These are phyloP conservation scores for Atta cephalotes DNA, from an alignment of 1,140 invertebrate species.

Conservation along the genomic window DNA sequence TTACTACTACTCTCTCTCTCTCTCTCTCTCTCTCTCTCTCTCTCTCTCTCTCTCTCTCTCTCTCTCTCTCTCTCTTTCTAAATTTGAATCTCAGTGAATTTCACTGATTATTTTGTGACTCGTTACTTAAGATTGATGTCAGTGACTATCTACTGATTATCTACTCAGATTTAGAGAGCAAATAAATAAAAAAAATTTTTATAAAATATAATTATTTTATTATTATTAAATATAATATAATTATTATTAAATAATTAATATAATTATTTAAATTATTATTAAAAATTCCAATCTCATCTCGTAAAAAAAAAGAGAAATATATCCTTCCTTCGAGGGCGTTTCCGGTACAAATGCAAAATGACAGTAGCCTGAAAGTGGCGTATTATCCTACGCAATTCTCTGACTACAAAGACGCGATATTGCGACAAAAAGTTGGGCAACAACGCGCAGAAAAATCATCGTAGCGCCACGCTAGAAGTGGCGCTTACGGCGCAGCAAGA, in stretches of 20 bases:
- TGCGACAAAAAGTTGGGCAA: conserved; percentile 27
- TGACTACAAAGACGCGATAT: background rate
- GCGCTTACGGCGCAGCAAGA: conserved; percentile 55
- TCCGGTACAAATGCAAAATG: conserved; percentile 5
- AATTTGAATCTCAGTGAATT: too few species aligned
- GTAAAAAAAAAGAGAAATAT: background rate
- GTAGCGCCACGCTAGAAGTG: conserved; percentile 52
- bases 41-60: too few species aligned
- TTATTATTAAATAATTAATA: too few species aligned
- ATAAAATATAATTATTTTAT: background rate
- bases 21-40: too few species aligned
- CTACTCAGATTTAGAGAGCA: background rate
- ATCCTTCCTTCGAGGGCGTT: background rate
- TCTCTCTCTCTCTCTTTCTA: too few species aligned
- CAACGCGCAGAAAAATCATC: conserved; percentile 52
- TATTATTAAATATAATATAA: too few species aligned
- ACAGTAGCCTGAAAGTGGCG: background rate
- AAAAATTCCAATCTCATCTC: background rate
- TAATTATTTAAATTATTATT: too few species aligned
- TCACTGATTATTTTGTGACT: too few species aligned
- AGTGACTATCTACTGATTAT: too few species aligned
- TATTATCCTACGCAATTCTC: background rate
- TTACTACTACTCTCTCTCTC: too few species aligned
- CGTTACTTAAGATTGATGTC: too few species aligned
- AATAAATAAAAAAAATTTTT: background rate